phyloP scores from a whole-genome alignment of 2,113 vertebrate species.

The Dicentrarchus labrax region DNA sequence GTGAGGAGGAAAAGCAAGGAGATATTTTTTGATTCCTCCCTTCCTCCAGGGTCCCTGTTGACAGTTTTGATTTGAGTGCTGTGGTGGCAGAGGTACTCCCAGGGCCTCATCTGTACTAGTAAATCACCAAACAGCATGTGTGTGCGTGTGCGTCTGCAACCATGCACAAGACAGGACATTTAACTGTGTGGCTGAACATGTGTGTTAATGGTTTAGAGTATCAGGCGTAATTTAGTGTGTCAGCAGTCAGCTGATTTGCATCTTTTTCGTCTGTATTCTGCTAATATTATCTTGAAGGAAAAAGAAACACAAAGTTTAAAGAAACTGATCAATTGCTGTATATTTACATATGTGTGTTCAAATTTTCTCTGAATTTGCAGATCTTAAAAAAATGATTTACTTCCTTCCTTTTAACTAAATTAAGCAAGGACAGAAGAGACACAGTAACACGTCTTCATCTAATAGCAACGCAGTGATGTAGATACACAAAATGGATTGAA shows the following conservation, averaged over 20 bases:
- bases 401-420: slow-evolving; percentile 80
- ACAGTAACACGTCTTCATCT: slow-evolving; percentile 59
- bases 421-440: slow-evolving; percentile 57
- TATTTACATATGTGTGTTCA: background rate
- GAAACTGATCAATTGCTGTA: background rate
- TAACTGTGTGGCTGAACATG: slow-evolving; percentile 42
- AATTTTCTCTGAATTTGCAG: slow-evolving; percentile 20
- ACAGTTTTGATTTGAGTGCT: slow-evolving; percentile 82
- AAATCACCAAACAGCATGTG: slow-evolving; percentile 65
- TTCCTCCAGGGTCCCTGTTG: slow-evolving; percentile 77
- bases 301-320: background rate
- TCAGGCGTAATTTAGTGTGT: background rate
- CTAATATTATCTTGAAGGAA: background rate
- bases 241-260: slow-evolving; percentile 8
- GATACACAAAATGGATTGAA: slow-evolving; percentile 69
- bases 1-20: slow-evolving; percentile 62
- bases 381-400: slow-evolving; percentile 74
- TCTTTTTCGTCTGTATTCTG: background rate
- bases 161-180: slow-evolving; percentile 29
- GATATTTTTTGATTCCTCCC: slow-evolving; percentile 77
- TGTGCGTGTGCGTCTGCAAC: slow-evolving; percentile 11
- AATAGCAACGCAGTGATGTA: slow-evolving; percentile 55
- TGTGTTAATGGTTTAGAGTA: slow-evolving; percentile 34
- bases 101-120: slow-evolving; percentile 74
- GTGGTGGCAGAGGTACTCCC: slow-evolving; percentile 73